Conservation (phyloP, 2,113 vertebrate genomes). For the Formicarius rufipectus region DNA sequence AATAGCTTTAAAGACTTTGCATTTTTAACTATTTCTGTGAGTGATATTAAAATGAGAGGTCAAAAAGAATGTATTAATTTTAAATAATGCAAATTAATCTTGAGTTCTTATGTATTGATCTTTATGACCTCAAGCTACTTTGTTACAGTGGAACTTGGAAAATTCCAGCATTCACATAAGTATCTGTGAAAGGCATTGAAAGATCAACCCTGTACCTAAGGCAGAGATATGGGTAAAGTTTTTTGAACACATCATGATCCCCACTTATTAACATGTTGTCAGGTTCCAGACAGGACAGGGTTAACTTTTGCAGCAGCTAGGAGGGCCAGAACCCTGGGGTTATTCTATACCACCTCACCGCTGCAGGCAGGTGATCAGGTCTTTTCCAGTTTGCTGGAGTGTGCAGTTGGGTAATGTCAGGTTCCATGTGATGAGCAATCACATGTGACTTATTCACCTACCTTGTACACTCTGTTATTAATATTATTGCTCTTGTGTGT, state of each 20-base stretch:
- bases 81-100: not conserved
- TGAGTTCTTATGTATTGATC: not conserved
- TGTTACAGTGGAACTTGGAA: not conserved
- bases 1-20: not conserved
- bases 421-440: not conserved
- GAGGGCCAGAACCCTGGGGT: not conserved
- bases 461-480: not conserved
- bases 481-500: not conserved
- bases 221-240: not conserved
- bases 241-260: not conserved
- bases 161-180: not conserved
- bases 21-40: not conserved
- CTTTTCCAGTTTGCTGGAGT: not conserved
- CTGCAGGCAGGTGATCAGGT: too few species aligned
- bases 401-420: accelerated
- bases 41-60: not conserved
- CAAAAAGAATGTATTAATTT: not conserved
- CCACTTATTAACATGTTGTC: not conserved
- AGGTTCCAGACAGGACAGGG: not conserved
- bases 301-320: not conserved
- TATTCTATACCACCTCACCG: not conserved
- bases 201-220: not conserved
- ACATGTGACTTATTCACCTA: accelerated
- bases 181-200: not conserved
- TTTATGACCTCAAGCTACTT: not conserved